phyloP scores from a whole-genome alignment of 2,113 vertebrate species.

The Vidua macroura region DNA sequence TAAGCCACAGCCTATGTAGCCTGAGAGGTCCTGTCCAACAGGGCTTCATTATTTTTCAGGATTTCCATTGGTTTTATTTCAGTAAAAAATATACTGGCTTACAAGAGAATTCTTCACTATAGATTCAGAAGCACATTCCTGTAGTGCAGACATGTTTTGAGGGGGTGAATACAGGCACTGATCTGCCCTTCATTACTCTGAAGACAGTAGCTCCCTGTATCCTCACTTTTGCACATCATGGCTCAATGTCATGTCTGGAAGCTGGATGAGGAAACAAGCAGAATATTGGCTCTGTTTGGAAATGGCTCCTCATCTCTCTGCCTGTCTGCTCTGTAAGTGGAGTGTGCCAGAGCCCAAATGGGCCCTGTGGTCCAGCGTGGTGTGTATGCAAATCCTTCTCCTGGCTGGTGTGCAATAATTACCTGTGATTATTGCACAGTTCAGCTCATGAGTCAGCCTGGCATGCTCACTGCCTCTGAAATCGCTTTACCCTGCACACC shows the following conservation, averaged over 20 bases:
- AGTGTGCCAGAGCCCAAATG: not conserved
- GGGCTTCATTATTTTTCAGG: not conserved
- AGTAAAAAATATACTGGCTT: not conserved
- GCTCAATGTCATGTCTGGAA: not conserved
- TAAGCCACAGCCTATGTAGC: not conserved
- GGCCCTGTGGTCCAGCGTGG: not conserved
- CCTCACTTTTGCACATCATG: not conserved
- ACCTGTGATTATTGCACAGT: slow-evolving; percentile 57
- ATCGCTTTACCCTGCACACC: not conserved
- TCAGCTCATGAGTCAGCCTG: slow-evolving; percentile 52
- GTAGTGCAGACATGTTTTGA: not conserved
- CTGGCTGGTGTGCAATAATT: slow-evolving; percentile 16
- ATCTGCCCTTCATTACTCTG: not conserved
- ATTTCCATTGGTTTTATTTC: not conserved
- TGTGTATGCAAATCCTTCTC: not conserved
- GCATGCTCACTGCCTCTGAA: not conserved
- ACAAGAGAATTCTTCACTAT: not conserved
- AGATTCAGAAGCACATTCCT: not conserved
- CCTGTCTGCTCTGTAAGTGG: not conserved
- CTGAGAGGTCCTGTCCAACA: not conserved
- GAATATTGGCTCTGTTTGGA: not conserved
- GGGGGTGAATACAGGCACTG: not conserved
- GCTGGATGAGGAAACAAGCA: not conserved
- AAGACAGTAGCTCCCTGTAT: not conserved
- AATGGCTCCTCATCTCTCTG: not conserved